Base-by-base conservation (phyloP, 2,113 vertebrate species). In the Protobothrops mucrosquamatus region DNA sequence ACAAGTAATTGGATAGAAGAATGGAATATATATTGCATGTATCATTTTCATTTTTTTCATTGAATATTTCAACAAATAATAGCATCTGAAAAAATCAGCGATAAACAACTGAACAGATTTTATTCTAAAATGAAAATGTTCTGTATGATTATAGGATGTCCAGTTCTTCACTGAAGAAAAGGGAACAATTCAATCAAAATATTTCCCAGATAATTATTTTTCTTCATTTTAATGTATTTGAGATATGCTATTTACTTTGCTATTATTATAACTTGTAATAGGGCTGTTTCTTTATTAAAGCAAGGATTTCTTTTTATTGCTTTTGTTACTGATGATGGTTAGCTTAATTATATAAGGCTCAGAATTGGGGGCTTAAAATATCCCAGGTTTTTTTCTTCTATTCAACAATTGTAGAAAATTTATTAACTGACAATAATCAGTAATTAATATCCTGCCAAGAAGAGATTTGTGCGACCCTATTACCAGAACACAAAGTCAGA, bases 371-470 rank as follows among this genome's bases (percentile, higher is more conserved):
- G 74, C 94, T 97, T 97, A 97, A 96, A 95, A 88, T 97, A 97
- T 81, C 18, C 74, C 74, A 81, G 18, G 20, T 81, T 97, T 94
- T 95, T 93, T 97, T 14, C 43, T 43, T 8, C 97, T 96, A 96
- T 97, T 97, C 95, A 97, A 96, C 96, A 93, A 93, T 95, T 96
- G 96, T 94, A 98, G 95, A 98, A 97, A 95, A 96, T 98, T 95
- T 97, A 57, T 92, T 97, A 98, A 97, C 97, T 97, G 97, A 98
- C 97, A 97, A 81, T 95, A 96, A 96, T 97, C 96, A 97, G 95
- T 98, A 98, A 97, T 96, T 96, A 97, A 96, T 95, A 92, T 96
- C 91, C 95, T 97, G 95, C 95, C 94, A 97, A 94, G 96, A 95
- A 92, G 51, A 92, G 91, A 95, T 96, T 95, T 94, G 96, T 92